Percentiles rank a stretch among this genome's conserved stretches.
Conservation (phyloP, 2,797 vertebrate genomes). For the Amazona ochrocephala region DNA sequence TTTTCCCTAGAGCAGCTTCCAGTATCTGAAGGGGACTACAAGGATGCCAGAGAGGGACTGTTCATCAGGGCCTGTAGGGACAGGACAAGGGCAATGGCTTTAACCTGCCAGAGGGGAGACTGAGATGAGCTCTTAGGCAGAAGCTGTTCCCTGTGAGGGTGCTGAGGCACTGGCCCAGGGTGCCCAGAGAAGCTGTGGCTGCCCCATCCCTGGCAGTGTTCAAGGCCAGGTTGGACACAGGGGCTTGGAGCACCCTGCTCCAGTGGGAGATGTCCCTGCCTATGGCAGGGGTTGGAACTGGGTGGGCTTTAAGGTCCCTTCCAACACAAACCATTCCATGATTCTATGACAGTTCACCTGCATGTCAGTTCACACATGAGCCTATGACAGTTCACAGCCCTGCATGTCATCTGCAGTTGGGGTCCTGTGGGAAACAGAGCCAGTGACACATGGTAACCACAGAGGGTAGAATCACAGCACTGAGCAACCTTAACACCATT, state of each 20-base stretch:
- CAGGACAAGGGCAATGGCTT: not conserved
- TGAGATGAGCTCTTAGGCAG: not conserved
- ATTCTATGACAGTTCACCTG: not conserved
- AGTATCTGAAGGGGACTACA: not conserved
- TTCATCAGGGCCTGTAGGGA: not conserved
- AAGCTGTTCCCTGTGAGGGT: not conserved
- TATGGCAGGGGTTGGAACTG: too few species aligned
- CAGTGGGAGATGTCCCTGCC: too few species aligned
- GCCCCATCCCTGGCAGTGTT: too few species aligned
- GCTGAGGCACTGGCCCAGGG: too few species aligned
- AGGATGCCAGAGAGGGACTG: not conserved
- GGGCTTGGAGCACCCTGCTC: too few species aligned
- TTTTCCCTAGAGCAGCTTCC: not conserved
- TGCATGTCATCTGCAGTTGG: fast-evolving
- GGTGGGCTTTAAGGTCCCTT: too few species aligned
- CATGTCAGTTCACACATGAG: not conserved
- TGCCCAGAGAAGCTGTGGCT: too few species aligned
- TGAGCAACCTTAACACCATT: fast-evolving
- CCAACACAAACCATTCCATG: too few species aligned
- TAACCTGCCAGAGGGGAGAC: not conserved
- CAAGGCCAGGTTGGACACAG: too few species aligned
- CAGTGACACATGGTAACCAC: fast-evolving
- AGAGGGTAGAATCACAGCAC: not conserved
- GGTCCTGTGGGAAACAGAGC: too few species aligned
- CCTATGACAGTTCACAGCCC: not conserved